Evolutionary conservation across 2,888 invertebrate species (phyloP), one percentile per base, ranked within the genome.

Genomic region (Augiades crinisus): DNA sequence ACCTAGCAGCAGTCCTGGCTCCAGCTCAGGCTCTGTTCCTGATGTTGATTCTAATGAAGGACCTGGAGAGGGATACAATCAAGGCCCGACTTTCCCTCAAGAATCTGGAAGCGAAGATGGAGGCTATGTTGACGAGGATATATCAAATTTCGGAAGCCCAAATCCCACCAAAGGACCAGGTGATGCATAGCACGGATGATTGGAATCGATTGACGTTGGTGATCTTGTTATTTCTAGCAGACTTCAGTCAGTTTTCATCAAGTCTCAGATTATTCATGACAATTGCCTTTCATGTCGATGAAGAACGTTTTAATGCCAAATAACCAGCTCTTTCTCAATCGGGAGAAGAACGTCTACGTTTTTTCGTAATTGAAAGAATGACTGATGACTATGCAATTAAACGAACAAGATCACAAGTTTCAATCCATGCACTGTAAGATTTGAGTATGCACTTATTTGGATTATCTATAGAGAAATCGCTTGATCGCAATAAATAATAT

Each of bases 401-500:
- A 60, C 56, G 57, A 60, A 70, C 79, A 79, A 85, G 84, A 81
- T 84, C 81, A 81, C 81, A 72, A 74, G 60, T 56, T 55, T 76
- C 78, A 75, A 81, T 75, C 74, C 62, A 72, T 77, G 70, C 73
- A 72, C 70, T 64, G 56, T 69, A 67, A 47, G 68, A 65, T 70
- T 69, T 73, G 72, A 70, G 66, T 72, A 58, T 72, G 81, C 85
- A 81, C 81, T 66, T 44, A 68, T 70, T 68, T 71, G 71, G 70
- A 75, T 75, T 72, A 74, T 68, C 74, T 61, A 64, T 66, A 64
- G 67, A 66, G 61, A 66, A 69, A 68, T 73, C 77, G 86, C 86
- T 86, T 85, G 68, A 78, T 68, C 69, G 82, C 87, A 88, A 88
- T 88, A 88, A 88, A 87, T 74, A 72, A 75, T 84, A 70, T 85